These are phyloP conservation scores for Vireo griseus DNA, from an alignment of 2,797 vertebrate species.

Conservation along the genomic window DNA sequence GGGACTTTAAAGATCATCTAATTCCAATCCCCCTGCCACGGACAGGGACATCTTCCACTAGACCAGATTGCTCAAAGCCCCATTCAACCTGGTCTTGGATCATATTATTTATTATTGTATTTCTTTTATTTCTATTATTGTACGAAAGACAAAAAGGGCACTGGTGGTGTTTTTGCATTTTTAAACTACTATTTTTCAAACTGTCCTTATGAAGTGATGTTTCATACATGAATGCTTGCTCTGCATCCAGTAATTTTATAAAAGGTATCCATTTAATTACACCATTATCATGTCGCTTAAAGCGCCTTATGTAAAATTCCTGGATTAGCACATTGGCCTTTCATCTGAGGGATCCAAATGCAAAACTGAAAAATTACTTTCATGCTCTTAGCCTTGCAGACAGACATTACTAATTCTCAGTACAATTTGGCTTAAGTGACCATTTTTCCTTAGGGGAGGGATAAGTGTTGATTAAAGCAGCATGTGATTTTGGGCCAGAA, in stretches of 20 bases:
- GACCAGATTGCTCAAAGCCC: background rate
- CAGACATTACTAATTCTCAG: background rate
- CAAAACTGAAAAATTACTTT: constrained; percentile 46
- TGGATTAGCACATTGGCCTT: constrained; percentile 23
- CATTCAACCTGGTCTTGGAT: background rate
- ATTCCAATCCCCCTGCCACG: background rate
- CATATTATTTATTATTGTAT: background rate
- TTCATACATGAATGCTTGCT: constrained; percentile 15
- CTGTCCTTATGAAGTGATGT: background rate
- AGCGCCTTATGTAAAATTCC: constrained; percentile 34
- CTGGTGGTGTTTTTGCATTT: background rate
- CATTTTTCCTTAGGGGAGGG: background rate
- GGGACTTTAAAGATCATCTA: background rate
- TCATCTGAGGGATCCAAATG: background rate
- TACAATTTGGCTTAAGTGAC: constrained; percentile 1
- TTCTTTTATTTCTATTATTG: background rate
- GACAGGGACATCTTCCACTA: background rate
- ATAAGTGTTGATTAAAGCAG: background rate
- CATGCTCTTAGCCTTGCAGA: constrained; percentile 5
- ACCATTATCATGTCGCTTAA: constrained; percentile 29
- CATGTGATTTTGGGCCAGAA: background rate
- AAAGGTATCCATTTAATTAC: constrained; percentile 28
- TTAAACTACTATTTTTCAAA: background rate
- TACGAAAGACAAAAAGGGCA: background rate
- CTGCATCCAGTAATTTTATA: background rate